These are phyloP conservation scores for Perognathus longimembris DNA, from an alignment of 2,113 vertebrate species.

Conservation along the genomic window DNA sequence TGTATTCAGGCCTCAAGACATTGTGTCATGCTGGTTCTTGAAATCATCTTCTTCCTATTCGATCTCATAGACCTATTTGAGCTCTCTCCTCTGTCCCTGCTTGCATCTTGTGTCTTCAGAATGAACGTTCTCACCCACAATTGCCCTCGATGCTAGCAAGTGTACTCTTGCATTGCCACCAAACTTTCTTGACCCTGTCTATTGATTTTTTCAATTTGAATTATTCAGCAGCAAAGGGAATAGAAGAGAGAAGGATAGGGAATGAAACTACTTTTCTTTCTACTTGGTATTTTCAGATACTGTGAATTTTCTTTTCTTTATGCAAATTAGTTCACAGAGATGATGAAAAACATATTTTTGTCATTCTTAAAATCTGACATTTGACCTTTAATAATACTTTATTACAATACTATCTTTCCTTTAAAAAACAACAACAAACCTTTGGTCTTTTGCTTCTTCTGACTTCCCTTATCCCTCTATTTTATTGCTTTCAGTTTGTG, in stretches of 20 bases:
- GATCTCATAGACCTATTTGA: neutral
- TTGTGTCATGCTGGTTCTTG: neutral
- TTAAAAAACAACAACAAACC: neutral
- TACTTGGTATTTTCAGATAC: slow-evolving; percentile 5
- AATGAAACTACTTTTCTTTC: slow-evolving; percentile 17
- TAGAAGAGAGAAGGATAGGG: neutral
- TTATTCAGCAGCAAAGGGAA: neutral
- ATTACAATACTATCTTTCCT: neutral
- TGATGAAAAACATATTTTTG: neutral
- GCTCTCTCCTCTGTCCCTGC: accelerated
- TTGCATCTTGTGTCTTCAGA: neutral
- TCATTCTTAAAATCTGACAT: neutral
- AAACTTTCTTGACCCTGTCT: neutral
- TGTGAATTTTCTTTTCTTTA: slow-evolving; percentile 36
- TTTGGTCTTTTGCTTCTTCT: slow-evolving; percentile 12
- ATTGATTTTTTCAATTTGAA: neutral
- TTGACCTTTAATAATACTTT: neutral
- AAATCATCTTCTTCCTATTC: accelerated
- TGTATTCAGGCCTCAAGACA: neutral
- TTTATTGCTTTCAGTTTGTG: neutral
- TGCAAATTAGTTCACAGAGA: neutral
- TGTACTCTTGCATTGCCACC: neutral
- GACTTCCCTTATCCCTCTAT: neutral
- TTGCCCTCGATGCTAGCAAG: too few species aligned
- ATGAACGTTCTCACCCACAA: neutral